Evolutionary conservation across 2,797 vertebrate genomes (phyloP).

Genomic region (Pterois miles): DNA sequence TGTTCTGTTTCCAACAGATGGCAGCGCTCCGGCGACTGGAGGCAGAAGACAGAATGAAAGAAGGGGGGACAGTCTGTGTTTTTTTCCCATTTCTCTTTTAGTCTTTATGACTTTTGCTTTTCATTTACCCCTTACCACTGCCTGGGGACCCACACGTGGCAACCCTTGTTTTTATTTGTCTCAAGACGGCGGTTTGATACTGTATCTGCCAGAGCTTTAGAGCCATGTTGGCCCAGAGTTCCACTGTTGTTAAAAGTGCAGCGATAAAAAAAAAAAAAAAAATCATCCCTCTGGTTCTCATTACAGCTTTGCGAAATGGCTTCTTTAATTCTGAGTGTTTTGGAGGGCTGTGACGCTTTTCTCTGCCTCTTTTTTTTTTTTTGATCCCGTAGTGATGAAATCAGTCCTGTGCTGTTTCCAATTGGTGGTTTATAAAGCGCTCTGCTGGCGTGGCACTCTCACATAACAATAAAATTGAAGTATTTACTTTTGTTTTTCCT

Average conservation of each 20-base stretch:
- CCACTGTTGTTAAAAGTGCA: conserved; percentile 58
- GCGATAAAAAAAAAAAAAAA: conserved; percentile 39
- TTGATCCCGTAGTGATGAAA: conserved; percentile 54
- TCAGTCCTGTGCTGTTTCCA: conserved; percentile 71
- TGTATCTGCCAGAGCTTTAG: conserved; percentile 56
- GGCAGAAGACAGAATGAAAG: conserved; percentile 38
- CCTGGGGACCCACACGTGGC: conserved; percentile 65
- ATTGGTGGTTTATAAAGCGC: conserved; percentile 62
- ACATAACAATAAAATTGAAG: conserved; percentile 78
- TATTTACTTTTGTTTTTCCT: conserved; percentile 80
- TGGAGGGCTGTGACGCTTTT: conserved; percentile 53
- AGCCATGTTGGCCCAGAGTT: conserved; percentile 40
- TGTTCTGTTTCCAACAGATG: conserved; percentile 76
- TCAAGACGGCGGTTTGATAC: conserved; percentile 58
- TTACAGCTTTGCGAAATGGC: conserved; percentile 68
- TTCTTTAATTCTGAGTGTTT: conserved; percentile 79
- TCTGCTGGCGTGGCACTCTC: conserved; percentile 57
- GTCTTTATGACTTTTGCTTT: conserved; percentile 67
- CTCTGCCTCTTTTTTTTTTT: conserved; percentile 23
- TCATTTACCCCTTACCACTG: conserved; percentile 67
- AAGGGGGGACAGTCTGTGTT: conserved; percentile 34
- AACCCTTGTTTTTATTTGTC: conserved; percentile 69
- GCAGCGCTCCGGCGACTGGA: conserved; percentile 63
- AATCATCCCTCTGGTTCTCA: conserved; percentile 75
- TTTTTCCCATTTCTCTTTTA: conserved; percentile 45